A percentile compares a stretch with the other conserved stretches of the same genome.
These are phyloP conservation scores for Rhagologus leucostigma DNA, from an alignment of 2,113 vertebrate species.

Conservation along the genomic window DNA sequence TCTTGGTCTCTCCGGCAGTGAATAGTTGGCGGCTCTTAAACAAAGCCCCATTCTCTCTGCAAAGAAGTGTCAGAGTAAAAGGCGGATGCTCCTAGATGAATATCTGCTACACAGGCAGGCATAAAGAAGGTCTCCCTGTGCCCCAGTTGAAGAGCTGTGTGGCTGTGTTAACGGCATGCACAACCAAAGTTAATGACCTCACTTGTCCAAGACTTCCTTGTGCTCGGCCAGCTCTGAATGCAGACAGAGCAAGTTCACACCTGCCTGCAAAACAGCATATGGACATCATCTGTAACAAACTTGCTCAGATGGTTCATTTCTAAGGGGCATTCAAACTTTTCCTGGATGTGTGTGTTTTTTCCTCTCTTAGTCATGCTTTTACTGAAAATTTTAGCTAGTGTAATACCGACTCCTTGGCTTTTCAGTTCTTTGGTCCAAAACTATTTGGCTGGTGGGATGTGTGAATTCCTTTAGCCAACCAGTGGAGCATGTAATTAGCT, in stretches of 20 bases:
- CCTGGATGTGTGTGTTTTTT: background rate
- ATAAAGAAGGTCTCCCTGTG: background rate
- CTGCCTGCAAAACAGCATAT: slow-evolving; percentile 52
- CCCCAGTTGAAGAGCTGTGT: background rate
- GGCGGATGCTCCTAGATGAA: background rate
- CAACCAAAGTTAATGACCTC: background rate
- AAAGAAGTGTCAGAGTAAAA: background rate
- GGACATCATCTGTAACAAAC: slow-evolving; percentile 33
- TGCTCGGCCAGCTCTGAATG: slow-evolving; percentile 19
- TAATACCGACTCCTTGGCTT: background rate
- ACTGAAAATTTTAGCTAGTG: slow-evolving; percentile 22
- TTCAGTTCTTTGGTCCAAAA: slow-evolving; percentile 36
- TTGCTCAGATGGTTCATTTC: slow-evolving; percentile 42
- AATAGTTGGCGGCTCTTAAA: background rate
- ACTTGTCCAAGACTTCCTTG: slow-evolving; percentile 40
- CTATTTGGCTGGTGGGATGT: slow-evolving; percentile 58
- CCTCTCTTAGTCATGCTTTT: slow-evolving; percentile 26
- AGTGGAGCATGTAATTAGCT: slow-evolving; percentile 64
- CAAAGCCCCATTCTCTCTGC: slow-evolving; percentile 31
- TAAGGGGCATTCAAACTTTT: slow-evolving; percentile 13
- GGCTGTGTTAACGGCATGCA: slow-evolving; percentile 19
- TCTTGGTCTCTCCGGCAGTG: background rate
- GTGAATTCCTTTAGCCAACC: slow-evolving; percentile 55
- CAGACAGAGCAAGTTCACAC: slow-evolving; percentile 52
- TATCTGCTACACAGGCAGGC: slow-evolving; percentile 4